phyloP scores from a whole-genome alignment of 2,888 invertebrate species.

The Scaptomyza polygonia region DNA sequence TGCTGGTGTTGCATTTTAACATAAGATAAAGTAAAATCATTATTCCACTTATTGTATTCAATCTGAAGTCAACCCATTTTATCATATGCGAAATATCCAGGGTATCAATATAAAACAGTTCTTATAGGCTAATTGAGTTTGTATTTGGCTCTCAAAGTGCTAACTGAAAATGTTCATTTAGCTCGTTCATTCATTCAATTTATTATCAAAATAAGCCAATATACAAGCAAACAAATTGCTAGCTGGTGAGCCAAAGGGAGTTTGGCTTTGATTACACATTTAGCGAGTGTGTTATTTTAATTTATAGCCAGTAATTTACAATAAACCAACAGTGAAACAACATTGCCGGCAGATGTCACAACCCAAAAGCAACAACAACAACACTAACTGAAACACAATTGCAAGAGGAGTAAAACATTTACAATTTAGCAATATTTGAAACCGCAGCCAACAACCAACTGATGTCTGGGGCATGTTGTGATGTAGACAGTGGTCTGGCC shows the following conservation, averaged over 20 bases:
- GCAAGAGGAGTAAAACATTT: slow-evolving; percentile 57
- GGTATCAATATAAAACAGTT: not conserved
- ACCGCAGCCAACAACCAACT: slow-evolving; percentile 71
- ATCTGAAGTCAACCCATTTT: too few species aligned
- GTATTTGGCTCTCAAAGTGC: slow-evolving; percentile 3
- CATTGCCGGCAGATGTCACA: slow-evolving; percentile 50
- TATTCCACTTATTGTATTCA: too few species aligned
- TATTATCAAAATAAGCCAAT: slow-evolving; percentile 54
- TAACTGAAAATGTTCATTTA: slow-evolving; percentile 29
- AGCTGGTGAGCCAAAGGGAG: slow-evolving; percentile 1
- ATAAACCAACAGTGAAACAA: slow-evolving; percentile 40
- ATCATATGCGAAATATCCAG: not conserved
- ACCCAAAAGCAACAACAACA: slow-evolving; percentile 27
- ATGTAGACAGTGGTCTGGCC: slow-evolving; percentile 33
- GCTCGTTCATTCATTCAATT: slow-evolving; percentile 52
- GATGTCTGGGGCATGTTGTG: slow-evolving; percentile 30
- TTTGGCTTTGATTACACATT: slow-evolving; percentile 67
- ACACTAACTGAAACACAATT: slow-evolving; percentile 23
- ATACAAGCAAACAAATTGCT: slow-evolving; percentile 33
- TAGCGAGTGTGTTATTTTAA: slow-evolving; percentile 76
- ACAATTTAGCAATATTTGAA: slow-evolving; percentile 77
- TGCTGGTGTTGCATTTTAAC: too few species aligned
- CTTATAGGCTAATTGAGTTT: slow-evolving; percentile 16
- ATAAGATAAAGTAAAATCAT: too few species aligned
- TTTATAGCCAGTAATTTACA: slow-evolving; percentile 71